These are phyloP conservation scores for Metopia argyrocephala DNA, from an alignment of 2,888 invertebrate genomes.

Conservation along the genomic window DNA sequence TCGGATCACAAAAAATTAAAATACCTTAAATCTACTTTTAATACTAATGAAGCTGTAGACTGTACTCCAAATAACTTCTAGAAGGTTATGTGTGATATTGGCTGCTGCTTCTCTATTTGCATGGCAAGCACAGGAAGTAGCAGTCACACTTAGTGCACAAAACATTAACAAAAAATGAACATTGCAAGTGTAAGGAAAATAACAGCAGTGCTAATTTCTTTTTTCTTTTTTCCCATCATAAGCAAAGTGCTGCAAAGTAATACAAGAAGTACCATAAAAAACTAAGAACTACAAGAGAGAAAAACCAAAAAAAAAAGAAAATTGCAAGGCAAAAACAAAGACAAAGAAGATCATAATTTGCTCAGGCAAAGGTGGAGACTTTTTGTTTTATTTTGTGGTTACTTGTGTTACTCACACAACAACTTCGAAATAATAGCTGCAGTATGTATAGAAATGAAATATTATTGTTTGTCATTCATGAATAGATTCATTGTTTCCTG, in stretches of 20 bases:
- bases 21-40: too few species aligned
- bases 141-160: neutral
- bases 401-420: neutral
- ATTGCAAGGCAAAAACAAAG: slow-evolving; percentile 18
- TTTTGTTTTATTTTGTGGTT: slow-evolving; percentile 35
- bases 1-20: too few species aligned
- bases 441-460: neutral
- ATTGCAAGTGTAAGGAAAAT: neutral
- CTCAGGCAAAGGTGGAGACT: slow-evolving; percentile 44
- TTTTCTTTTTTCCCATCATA: too few species aligned
- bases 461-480: slow-evolving; percentile 9
- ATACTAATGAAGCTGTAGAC: too few species aligned
- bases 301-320: slow-evolving; percentile 8
- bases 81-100: too few species aligned
- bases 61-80: too few species aligned
- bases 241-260: neutral
- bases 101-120: too few species aligned
- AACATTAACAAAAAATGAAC: slow-evolving; percentile 6
- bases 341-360: slow-evolving; percentile 30
- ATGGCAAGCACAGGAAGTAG: too few species aligned
- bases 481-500: slow-evolving; percentile 33
- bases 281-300: slow-evolving; percentile 21
- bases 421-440: neutral
- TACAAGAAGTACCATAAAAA: neutral
- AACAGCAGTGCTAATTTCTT: too few species aligned